Evolutionary conservation across 2,797 vertebrate genomes (phyloP), one percentile per base, ranked within the genome.

Genomic region (Pagetopsis macropterus): DNA sequence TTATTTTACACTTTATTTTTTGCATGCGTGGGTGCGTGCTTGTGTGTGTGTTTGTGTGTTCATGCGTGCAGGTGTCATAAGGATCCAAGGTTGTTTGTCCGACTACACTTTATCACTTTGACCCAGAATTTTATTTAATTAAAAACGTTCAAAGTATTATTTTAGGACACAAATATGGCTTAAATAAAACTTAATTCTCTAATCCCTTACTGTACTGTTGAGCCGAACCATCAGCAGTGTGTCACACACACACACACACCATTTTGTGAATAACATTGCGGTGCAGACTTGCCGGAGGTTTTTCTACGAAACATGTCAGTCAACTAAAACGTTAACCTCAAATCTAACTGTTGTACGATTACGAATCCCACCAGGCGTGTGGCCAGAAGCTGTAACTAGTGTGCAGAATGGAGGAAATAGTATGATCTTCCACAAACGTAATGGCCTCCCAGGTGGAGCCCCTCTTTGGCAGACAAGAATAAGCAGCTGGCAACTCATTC

Each of bases 81-180:
- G 23, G 23, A 27, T 23, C 23, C 23, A 27, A 27, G 23, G 23
- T 3, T 27, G 3, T 27, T 27, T 27, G 23, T 27, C 23, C 23
- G 23, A 27, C 23, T 27, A 27, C 23, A 27, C 23, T 27, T 27
- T 27, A 27, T 27, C 23, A 27, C 23, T 27, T 27, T 27, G 23
- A 27, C 23, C 23, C 3, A 27, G 23, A 27, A 27, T 27, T 27
- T 1, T 3, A 27, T 27, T 27, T 27, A 27, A 27, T 27, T 27
- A 27, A 27, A 27, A 27, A 27, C 23, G 3, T 27, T 27, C 23
- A 27, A 27, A 27, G 23, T 27, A 83, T 83, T 75, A 75, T 86
- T 80, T 80, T 71, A 78, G 72, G 56, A 84, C 83, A 84, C 68
- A 79, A 87, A 81, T 60, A 49, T 76, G 83, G 79, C 58, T 87